Base-by-base conservation (phyloP, 2,797 vertebrate genomes). In the Darevskia nairensis region DNA sequence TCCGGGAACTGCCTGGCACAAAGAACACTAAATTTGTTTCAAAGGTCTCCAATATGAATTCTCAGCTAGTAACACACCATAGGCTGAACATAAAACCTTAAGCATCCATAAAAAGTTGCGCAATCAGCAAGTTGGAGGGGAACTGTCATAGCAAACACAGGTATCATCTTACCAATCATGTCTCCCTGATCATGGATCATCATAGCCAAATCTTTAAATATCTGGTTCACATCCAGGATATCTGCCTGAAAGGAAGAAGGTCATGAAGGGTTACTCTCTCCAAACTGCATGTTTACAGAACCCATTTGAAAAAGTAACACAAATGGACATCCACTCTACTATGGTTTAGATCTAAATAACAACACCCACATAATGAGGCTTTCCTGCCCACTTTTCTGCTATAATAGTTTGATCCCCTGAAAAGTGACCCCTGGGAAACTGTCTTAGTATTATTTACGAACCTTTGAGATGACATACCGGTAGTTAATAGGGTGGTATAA, bases 101-200 rank as follows among this genome's bases (percentile, higher is more conserved):
- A 25, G 10, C 4, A 46, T 64, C 35, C 59, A 76, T 41, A 77
- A 59, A 79, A 11, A 19, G 44, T 50, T 82, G 11, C 27, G n/a
- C 8, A 44, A 61, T 61, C 6, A 72, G 35, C 1, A 64, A 81
- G 8, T 3, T 50, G 59, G 4, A 82, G 21, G 44, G 25, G 32
- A 81, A 64, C 15, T 17, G 39, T 35, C 3, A 11, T 29, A 68
- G 55, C 5, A 75, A 85, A 76, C 23, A 9, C 83, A 46, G 32
- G 4, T 87, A 92, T 82, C 88, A 82, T 96, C 97, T 97, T 96
- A 99, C 99, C 99, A 88, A 99, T 99, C 97, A 99, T 97, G 89
- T 99, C 99, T 94, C 98, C 98, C 94, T 99, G 99, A 92, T 99
- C 99, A 68, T 99, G 99, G 95, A 99, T 99, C 99, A 99, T 99